Percentiles rank a stretch among this genome's conserved stretches.
Conservation (phyloP, 2,888 invertebrate genomes). For the Mamestra brassicae region DNA sequence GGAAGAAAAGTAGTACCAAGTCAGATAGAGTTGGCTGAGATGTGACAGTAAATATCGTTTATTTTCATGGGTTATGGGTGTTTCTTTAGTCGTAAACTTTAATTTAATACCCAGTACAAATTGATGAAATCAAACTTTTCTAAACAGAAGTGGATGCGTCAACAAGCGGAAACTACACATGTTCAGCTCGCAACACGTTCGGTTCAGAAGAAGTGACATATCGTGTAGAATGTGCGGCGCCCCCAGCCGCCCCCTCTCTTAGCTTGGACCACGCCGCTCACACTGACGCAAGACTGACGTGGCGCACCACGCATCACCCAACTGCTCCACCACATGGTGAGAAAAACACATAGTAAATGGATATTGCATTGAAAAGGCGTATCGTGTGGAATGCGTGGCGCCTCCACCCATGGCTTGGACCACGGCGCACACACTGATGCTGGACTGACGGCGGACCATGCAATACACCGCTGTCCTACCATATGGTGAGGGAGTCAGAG, state of each 20-base stretch:
- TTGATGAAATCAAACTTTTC: neutral
- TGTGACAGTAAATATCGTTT: neutral
- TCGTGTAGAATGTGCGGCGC: slow-evolving; percentile 94
- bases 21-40: neutral
- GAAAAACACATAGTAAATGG: slow-evolving; percentile 1
- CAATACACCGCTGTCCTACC: too few relatives aligned
- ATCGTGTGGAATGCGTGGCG: neutral
- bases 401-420: neutral
- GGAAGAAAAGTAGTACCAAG: neutral
- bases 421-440: slow-evolving; percentile 59
- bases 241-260: slow-evolving; percentile 93
- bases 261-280: slow-evolving; percentile 93
- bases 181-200: slow-evolving; percentile 95
- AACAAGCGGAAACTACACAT: slow-evolving; percentile 95
- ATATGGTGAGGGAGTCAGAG: too few relatives aligned
- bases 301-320: slow-evolving; percentile 91
- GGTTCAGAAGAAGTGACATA: slow-evolving; percentile 96
- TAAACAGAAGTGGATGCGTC: slow-evolving; percentile 93
- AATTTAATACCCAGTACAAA: too few relatives aligned
- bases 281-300: slow-evolving; percentile 90
- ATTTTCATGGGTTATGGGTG: neutral
- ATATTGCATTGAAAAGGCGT: slow-evolving; percentile 86
- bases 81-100: neutral
- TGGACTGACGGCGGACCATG: too few relatives aligned
- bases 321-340: slow-evolving; percentile 89